Evolutionary conservation across 2,888 invertebrate species (phyloP), one percentile per base, ranked within the genome.

Genomic region (Philopedon plagiatum): DNA sequence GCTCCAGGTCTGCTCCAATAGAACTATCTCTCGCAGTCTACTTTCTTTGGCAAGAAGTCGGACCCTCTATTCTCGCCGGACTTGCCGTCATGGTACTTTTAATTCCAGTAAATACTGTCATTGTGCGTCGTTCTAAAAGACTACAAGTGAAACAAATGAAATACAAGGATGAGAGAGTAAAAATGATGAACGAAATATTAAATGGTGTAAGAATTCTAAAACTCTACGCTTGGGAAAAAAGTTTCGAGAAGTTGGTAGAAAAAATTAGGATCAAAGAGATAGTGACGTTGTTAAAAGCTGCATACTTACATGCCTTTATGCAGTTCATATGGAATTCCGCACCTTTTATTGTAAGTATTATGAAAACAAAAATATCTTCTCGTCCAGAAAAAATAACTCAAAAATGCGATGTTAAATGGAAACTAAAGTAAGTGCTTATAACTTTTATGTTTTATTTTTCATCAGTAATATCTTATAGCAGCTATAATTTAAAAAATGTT

Each of bases 151-250:
- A 83, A 56, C 88, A 88, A 81, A 88, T 90, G 88, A 85, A 85
- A 62, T 83, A 83, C 65, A 89, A 89, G 80, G 89, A 89, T 75
- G 84, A 87, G 58, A 79, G 90, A 34, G 86, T 89, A 13, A 89
- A 89, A 78, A 80, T 89, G 56, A 88, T 89, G 85, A 89, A 87
- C 74, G 90, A 86, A 82, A 86, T 89, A 61, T 82, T 90, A 11
- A 87, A 86, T 76, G 90, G 89, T 37, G 89, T 90, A 56, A 89
- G 88, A 85, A 87, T 89, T 9, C 79, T 90, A 77, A 90, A 90
- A 78, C 80, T 90, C 64, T 90, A 90, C 80, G 90, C 90, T 0
- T 90, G 90, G 90, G 90, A 90, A 79, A 85, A 86, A 18, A 88
- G 89, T 15, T 90, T 90, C 79, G 86, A 88, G 76, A 83, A 88